Evolutionary conservation across 2,113 vertebrate genomes (phyloP).

Genomic region (Corapipo altera): DNA sequence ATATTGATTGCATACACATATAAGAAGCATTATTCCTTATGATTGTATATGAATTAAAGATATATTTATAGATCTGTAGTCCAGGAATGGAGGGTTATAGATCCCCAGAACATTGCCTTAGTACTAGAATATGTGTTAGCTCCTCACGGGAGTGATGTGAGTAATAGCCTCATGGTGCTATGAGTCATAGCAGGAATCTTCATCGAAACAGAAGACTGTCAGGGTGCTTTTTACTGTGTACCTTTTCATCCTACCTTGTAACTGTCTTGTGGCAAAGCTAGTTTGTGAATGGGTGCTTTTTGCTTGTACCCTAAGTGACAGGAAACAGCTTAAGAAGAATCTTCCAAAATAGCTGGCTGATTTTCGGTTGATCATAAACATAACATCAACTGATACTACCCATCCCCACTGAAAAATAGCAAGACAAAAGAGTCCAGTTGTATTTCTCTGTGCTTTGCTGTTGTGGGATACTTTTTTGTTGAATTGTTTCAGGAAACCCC

Average conservation of each 20-base stretch:
- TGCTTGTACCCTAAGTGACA: neutral
- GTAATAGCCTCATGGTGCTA: neutral
- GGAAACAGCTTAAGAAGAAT: neutral
- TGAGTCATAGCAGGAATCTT: slow-evolving; percentile 13
- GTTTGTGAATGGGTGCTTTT: neutral
- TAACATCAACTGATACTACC: neutral
- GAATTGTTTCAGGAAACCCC: neutral
- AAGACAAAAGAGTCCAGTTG: neutral
- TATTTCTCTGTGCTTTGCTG: neutral
- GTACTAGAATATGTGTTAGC: neutral
- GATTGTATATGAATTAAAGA: too few species aligned
- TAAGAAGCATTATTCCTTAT: too few species aligned
- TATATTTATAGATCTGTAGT: too few species aligned
- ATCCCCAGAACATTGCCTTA: too few species aligned
- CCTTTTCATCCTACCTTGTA: neutral
- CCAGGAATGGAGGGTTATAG: too few species aligned
- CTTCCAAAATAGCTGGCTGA: neutral
- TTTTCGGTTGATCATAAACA: neutral
- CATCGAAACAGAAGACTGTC: neutral
- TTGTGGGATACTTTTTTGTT: neutral
- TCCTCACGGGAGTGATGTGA: neutral
- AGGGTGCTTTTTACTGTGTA: neutral
- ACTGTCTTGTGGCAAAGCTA: neutral
- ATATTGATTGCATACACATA: too few species aligned
- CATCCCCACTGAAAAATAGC: neutral